phyloP scores from a whole-genome alignment of 2,113 vertebrate genomes.

The Promerops cafer region DNA sequence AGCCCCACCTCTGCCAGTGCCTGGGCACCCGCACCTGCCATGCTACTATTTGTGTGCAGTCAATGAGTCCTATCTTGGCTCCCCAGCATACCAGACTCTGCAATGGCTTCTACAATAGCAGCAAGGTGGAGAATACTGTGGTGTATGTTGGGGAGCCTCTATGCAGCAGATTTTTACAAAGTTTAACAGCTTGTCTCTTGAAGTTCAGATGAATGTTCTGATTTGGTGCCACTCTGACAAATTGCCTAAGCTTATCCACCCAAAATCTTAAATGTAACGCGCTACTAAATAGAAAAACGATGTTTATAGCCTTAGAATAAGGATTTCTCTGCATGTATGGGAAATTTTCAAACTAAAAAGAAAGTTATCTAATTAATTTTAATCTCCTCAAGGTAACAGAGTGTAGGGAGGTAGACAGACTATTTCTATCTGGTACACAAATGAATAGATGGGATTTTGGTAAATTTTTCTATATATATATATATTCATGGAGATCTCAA shows the following conservation, averaged over 20 bases:
- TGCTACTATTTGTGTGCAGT: neutral
- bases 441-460: neutral
- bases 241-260: neutral
- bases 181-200: neutral
- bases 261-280: neutral
- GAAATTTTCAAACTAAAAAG: neutral
- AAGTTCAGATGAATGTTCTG: neutral
- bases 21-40: neutral
- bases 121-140: neutral
- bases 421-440: neutral
- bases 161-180: neutral
- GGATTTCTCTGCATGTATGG: neutral
- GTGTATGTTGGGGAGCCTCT: neutral
- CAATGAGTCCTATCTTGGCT: accelerated
- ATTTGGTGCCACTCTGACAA: neutral
- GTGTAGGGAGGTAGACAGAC: neutral
- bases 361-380: neutral
- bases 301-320: neutral
- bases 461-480: neutral
- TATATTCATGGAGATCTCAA: neutral
- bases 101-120: neutral
- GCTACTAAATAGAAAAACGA: neutral
- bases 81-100: accelerated
- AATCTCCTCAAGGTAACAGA: neutral
- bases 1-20: neutral